A percentile compares a stretch with the other conserved stretches of the same genome.
phyloP scores from a whole-genome alignment of 92 coral and sea anemone genomes.

The Epizoanthus rinbou region DNA sequence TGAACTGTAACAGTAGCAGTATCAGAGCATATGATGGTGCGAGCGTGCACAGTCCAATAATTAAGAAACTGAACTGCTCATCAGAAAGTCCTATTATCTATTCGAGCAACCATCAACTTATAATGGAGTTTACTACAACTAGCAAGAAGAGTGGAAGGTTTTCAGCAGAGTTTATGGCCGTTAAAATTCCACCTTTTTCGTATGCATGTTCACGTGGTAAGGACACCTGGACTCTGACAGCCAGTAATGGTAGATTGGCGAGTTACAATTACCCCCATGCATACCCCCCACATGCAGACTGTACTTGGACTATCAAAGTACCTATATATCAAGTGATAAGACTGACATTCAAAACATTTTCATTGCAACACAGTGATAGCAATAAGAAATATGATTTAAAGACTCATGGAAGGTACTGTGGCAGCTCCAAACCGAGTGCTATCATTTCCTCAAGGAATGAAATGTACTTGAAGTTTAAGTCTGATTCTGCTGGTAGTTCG shows the following conservation, averaged over 20 bases:
- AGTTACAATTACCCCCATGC: conserved; percentile 30
- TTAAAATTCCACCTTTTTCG: conserved; percentile 25
- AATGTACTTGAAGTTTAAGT: conserved; percentile 6
- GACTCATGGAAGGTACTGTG: conserved; percentile 12
- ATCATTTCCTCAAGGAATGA: conserved; percentile 14
- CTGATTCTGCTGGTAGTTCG: conserved; percentile 11
- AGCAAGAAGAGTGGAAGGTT: background rate
- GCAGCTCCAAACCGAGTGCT: conserved; percentile 5
- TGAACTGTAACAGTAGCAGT: background rate
- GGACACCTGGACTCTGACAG: background rate
- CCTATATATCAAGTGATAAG: conserved; percentile 1
- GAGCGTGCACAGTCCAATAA: background rate
- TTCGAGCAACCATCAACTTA: conserved; percentile 11
- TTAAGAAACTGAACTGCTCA: conserved; percentile 2
- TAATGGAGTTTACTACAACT: conserved; percentile 4
- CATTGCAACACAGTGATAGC: conserved; percentile 8
- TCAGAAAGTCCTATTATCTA: background rate
- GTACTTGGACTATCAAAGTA: conserved; percentile 23
- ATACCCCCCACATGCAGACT: background rate
- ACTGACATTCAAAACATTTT: conserved; percentile 25
- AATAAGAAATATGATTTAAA: background rate
- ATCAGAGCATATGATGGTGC: conserved; percentile 14
- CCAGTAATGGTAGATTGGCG: background rate
- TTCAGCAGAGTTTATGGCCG: background rate
- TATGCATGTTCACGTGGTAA: conserved; percentile 15